Conservation (phyloP, 2,113 vertebrate species). For the Lepisosteus oculatus region DNA sequence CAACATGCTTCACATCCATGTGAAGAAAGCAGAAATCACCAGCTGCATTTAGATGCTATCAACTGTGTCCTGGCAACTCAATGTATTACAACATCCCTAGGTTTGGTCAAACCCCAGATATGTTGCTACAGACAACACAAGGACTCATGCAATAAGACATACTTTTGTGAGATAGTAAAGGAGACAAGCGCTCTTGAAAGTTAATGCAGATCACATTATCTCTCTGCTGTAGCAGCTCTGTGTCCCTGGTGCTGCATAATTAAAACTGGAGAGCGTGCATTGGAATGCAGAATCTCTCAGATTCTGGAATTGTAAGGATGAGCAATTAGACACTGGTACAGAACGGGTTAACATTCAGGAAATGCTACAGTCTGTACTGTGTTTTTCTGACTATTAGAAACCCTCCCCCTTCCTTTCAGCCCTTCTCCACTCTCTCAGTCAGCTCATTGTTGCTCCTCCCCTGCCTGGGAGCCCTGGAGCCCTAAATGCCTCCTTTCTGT, state of each 20-base stretch:
- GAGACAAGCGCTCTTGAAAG: background rate
- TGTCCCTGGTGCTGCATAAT: no score
- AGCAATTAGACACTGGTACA: background rate
- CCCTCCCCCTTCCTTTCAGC: constrained; percentile 12
- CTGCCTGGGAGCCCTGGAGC: constrained; percentile 52
- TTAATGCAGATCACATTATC: no score
- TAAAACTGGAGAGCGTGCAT: no score
- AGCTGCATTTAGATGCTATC: no score
- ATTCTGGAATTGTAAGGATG: background rate
- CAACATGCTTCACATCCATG: background rate
- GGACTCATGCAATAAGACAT: no score
- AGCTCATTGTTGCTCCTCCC: constrained; percentile 53
- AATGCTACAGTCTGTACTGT: constrained; percentile 24
- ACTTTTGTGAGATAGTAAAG: background rate
- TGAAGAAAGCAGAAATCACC: no score
- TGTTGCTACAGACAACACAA: no score
- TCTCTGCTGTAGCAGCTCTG: no score
- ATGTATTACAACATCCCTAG: no score
- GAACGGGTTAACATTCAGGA: constrained; percentile 37
- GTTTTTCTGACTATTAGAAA: constrained; percentile 30
- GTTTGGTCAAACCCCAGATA: no score
- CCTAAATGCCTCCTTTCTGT: constrained; percentile 44
- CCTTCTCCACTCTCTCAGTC: constrained; percentile 17
- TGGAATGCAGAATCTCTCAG: background rate
- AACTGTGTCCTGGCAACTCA: no score